Evolutionary conservation across 2,113 vertebrate species (phyloP).

Genomic region (Mola mola): DNA sequence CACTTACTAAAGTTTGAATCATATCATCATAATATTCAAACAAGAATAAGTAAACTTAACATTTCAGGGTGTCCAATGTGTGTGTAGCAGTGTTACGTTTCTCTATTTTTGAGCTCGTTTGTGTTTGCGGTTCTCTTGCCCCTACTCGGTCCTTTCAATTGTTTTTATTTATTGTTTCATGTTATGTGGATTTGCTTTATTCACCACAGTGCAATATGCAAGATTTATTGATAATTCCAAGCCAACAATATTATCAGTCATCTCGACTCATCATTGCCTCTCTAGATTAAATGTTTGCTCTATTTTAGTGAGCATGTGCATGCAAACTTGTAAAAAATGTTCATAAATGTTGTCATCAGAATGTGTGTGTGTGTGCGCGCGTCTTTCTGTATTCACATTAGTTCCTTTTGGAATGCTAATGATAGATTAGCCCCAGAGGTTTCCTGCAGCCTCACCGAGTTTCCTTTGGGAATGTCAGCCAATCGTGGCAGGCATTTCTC

Average conservation of each 20-base stretch:
- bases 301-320: background rate
- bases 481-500: constrained; percentile 47
- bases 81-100: no score
- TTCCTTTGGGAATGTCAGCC: constrained; percentile 50
- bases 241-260: no score
- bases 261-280: background rate
- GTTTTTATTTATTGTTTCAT: background rate
- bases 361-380: constrained; percentile 7
- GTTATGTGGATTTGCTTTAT: background rate
- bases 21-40: no score
- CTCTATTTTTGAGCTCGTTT: no score
- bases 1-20: no score
- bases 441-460: constrained; percentile 50
- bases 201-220: no score
- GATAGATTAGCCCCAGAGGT: constrained; percentile 64
- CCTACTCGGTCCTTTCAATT: no score
- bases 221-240: no score
- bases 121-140: no score
- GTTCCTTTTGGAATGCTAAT: constrained; percentile 70
- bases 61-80: no score
- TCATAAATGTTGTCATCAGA: constrained; percentile 12
- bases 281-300: background rate
- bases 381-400: constrained; percentile 9
- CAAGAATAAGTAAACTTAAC: no score
- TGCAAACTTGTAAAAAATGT: constrained; percentile 10